These are phyloP conservation scores for Philantomba maxwellii DNA, from an alignment of 2,113 vertebrate genomes.

Conservation along the genomic window DNA sequence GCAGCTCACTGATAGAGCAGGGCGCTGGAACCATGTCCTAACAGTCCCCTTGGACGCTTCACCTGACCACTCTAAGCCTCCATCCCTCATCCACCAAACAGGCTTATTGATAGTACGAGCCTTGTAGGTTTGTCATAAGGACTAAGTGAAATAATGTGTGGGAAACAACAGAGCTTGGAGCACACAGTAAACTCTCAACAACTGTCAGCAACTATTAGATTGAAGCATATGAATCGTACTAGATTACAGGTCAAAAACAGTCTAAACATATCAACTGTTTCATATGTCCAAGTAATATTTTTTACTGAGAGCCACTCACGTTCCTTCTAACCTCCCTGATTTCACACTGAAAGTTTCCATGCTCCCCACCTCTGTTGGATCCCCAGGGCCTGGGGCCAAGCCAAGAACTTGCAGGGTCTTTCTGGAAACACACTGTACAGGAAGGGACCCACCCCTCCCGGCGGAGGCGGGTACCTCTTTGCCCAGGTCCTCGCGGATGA, in stretches of 20 bases:
- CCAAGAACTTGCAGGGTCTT: neutral
- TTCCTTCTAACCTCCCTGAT: neutral
- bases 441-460: neutral
- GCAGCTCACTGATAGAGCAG: neutral
- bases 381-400: neutral
- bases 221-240: neutral
- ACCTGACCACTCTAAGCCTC: neutral
- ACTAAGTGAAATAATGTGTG: neutral
- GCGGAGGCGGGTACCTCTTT: conserved; percentile 83
- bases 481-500: conserved; percentile 93
- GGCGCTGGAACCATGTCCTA: neutral
- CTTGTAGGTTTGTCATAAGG: neutral
- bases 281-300: neutral
- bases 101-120: neutral
- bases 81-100: neutral
- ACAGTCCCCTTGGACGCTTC: neutral
- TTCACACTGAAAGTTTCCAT: neutral
- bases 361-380: neutral
- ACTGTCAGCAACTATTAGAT: neutral
- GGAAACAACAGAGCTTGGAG: neutral
- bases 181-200: neutral
- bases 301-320: neutral
- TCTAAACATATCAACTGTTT: neutral
- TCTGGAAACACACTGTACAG: neutral
- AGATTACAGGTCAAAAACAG: neutral